Evolutionary conservation across 2,888 invertebrate species (phyloP).

Genomic region (Heliconius cydno): DNA sequence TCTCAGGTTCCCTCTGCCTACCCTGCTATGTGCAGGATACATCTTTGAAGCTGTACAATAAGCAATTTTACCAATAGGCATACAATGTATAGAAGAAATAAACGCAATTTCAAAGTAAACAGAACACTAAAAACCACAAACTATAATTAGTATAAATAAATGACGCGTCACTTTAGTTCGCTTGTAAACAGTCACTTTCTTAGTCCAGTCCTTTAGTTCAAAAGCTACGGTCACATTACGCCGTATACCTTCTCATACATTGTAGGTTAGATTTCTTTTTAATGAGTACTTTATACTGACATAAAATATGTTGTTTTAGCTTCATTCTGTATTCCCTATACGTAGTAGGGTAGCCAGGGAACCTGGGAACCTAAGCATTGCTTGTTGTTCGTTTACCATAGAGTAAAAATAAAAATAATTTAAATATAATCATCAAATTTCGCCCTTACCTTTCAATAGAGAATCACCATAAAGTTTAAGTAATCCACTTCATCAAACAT

Average conservation of each 20-base stretch:
- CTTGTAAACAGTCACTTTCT: slow-evolving; percentile 20
- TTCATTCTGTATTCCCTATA: neutral
- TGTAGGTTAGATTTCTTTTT: slow-evolving; percentile 10
- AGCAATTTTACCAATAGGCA: neutral
- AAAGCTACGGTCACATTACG: slow-evolving; percentile 17
- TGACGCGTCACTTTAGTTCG: slow-evolving; percentile 4
- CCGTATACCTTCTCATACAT: neutral
- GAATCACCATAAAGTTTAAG: too few species aligned
- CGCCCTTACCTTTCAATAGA: too few species aligned
- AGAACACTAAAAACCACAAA: slow-evolving; percentile 1
- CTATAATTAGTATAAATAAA: slow-evolving; percentile 22
- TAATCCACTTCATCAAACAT: too few species aligned
- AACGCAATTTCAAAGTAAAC: neutral
- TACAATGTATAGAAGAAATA: slow-evolving; percentile 3
- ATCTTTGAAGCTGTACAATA: too few species aligned
- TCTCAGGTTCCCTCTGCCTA: too few species aligned
- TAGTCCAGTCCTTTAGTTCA: slow-evolving; percentile 18
- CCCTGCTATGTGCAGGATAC: too few species aligned
- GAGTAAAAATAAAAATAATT: too few species aligned
- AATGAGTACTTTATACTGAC: neutral
- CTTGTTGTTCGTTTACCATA: neutral
- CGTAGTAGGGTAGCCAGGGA: neutral
- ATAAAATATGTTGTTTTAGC: neutral
- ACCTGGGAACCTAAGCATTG: neutral
- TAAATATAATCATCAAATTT: too few species aligned